Evolutionary conservation across 2,888 invertebrate species (phyloP).

Genomic region (Sphaerophoria taeniata): DNA sequence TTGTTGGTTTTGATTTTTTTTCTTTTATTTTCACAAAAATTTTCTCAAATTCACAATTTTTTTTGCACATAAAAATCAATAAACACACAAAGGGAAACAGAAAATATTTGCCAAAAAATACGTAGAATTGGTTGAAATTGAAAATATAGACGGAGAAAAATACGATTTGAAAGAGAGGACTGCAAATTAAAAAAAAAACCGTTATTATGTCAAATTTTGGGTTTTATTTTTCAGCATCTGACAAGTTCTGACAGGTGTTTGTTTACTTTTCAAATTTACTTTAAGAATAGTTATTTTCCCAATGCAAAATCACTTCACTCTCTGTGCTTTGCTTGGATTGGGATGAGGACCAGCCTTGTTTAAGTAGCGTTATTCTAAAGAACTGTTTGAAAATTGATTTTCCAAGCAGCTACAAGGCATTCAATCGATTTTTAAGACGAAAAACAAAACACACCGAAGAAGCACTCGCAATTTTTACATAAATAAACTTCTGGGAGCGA

Average conservation of each 20-base stretch:
- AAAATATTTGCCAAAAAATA: conserved; percentile 39
- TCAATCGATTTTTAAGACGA: conserved; percentile 52
- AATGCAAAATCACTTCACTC: not conserved
- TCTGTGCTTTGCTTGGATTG: not conserved
- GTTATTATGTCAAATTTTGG: conserved; percentile 63
- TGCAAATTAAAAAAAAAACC: conserved; percentile 23
- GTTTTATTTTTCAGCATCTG: not conserved
- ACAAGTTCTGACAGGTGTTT: conserved; percentile 69
- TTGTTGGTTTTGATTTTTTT: not conserved
- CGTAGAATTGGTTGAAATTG: conserved; percentile 35
- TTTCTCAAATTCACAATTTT: conserved; percentile 24
- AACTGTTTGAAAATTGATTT: conserved; percentile 62
- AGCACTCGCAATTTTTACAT: conserved; percentile 30
- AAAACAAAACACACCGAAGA: not conserved
- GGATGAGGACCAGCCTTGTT: conserved; percentile 49
- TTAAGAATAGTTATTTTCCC: not conserved
- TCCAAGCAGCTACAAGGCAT: conserved; percentile 40
- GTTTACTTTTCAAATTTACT: conserved; percentile 57
- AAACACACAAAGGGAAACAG: conserved; percentile 33
- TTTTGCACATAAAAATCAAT: conserved; percentile 27
- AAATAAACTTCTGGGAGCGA: conserved; percentile 55
- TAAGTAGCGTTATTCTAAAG: conserved; percentile 16
- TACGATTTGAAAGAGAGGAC: conserved; percentile 10
- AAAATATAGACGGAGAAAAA: conserved; percentile 42
- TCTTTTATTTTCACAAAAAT: not conserved